phyloP scores from a whole-genome alignment of 2,113 vertebrate genomes.

The Apteryx owenii region DNA sequence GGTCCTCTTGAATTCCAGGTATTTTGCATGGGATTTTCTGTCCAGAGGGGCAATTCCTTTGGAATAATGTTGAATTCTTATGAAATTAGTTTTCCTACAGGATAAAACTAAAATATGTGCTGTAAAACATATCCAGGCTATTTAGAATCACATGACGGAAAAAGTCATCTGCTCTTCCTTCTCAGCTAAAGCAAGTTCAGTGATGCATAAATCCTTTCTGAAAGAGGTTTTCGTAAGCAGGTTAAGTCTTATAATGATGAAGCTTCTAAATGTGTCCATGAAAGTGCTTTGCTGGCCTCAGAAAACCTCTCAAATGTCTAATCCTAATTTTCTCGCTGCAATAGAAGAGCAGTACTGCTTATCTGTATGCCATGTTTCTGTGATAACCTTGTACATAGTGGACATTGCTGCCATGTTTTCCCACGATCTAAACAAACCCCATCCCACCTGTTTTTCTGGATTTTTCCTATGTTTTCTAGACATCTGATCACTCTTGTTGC shows the following conservation, averaged over 20 bases:
- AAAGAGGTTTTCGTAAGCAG: neutral
- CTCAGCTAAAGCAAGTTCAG: neutral
- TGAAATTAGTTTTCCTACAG: constrained; percentile 57
- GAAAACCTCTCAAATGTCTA: neutral
- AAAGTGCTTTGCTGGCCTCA: neutral
- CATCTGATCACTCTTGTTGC: neutral
- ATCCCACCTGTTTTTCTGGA: neutral
- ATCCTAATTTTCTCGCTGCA: neutral
- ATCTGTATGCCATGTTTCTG: neutral
- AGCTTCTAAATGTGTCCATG: neutral
- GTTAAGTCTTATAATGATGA: neutral
- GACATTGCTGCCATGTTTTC: neutral
- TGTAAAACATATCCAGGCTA: neutral
- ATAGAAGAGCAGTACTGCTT: neutral
- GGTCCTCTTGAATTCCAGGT: constrained; percentile 3
- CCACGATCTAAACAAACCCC: neutral
- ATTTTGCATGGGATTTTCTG: neutral
- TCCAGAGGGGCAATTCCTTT: neutral
- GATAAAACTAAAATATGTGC: neutral
- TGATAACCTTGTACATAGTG: neutral
- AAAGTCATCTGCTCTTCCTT: neutral
- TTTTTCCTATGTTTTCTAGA: neutral
- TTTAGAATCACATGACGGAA: neutral
- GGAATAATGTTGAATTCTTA: constrained; percentile 19
- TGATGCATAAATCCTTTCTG: neutral